Conservation (phyloP, 2,113 vertebrate genomes). For the Melanerpes aurifrons region DNA sequence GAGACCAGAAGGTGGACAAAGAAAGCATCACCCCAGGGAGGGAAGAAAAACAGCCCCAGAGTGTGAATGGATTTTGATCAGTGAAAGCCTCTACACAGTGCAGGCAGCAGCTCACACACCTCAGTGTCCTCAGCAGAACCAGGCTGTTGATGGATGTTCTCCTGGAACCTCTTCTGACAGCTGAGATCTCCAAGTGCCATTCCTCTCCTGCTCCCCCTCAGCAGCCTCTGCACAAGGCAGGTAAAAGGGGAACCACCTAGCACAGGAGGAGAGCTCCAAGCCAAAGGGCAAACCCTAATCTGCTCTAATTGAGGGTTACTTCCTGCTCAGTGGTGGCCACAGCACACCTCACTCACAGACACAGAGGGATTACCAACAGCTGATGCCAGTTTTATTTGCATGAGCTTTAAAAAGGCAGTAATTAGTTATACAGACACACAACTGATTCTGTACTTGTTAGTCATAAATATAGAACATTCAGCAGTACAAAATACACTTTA, state of each 20-base stretch:
- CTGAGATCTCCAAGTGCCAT: not conserved
- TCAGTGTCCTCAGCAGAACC: not conserved
- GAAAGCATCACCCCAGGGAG: not conserved
- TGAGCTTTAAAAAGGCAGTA: slow-evolving; percentile 80
- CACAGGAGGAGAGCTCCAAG: not conserved
- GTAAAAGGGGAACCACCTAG: not conserved
- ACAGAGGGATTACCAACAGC: slow-evolving; percentile 44
- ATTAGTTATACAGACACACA: slow-evolving; percentile 80
- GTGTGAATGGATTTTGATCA: not conserved
- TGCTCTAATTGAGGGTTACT: not conserved
- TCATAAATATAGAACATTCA: slow-evolving; percentile 80
- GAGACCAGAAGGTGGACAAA: slow-evolving; percentile 9
- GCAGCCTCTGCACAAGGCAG: not conserved
- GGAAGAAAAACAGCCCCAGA: not conserved
- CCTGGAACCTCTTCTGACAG: not conserved
- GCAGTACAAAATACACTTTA: slow-evolving; percentile 78
- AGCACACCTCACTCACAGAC: not conserved
- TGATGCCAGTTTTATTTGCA: slow-evolving; percentile 79
- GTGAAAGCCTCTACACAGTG: not conserved
- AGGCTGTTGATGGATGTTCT: not conserved
- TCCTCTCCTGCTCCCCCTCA: not conserved
- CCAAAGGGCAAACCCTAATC: not conserved
- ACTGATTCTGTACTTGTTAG: slow-evolving; percentile 77
- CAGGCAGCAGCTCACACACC: not conserved
- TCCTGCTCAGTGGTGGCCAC: not conserved